These are phyloP conservation scores for Siderastrea radians DNA, from an alignment of 92 coral and sea anemone genomes.

Conservation along the genomic window DNA sequence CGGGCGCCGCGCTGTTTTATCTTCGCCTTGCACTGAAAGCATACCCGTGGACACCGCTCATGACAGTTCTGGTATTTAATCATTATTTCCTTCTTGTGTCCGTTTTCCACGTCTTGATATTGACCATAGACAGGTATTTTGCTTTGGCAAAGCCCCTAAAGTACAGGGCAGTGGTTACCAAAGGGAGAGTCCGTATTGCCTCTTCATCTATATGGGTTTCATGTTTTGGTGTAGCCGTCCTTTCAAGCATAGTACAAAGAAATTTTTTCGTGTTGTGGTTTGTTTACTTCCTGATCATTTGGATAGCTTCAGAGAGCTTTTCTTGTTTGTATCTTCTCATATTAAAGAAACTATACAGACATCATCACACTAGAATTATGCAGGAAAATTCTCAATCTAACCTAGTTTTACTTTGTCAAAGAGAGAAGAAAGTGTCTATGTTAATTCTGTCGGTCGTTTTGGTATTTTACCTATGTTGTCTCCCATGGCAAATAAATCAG, in stretches of 20 bases:
- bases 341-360: neutral
- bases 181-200: neutral
- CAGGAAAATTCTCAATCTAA: conserved; percentile 5
- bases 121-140: conserved; percentile 36
- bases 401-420: neutral
- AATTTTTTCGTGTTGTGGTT: conserved; percentile 5
- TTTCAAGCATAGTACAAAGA: neutral
- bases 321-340: neutral
- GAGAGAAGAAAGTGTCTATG: conserved; percentile 36
- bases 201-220: conserved; percentile 9
- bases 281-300: neutral
- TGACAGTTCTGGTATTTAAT: neutral
- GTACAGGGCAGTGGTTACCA: conserved; percentile 20
- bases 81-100: conserved; percentile 6
- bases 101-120: conserved; percentile 5
- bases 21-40: neutral
- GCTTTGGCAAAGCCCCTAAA: conserved; percentile 42
- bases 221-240: neutral
- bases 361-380: neutral
- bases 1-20: neutral
- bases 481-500: conserved; percentile 20
- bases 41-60: neutral
- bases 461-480: conserved; percentile 10
- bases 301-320: neutral
- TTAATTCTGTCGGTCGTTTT: conserved; percentile 16